phyloP scores from a whole-genome alignment of 2,888 invertebrate species.

The Caenorhabditis sp. region DNA sequence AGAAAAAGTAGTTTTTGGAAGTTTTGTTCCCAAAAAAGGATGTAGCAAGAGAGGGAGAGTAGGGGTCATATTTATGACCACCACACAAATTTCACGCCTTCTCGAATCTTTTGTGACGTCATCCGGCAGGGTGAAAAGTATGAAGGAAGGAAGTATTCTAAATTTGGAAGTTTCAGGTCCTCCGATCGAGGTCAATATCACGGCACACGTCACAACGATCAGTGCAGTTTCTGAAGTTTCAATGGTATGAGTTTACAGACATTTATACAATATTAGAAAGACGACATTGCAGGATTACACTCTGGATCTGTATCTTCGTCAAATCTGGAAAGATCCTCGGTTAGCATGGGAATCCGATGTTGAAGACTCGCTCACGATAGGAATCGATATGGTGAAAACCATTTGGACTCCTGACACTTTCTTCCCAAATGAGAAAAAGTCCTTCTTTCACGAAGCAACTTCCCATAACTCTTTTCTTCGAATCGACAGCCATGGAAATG shows the following conservation, averaged over 20 bases:
- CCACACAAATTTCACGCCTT: slow-evolving; percentile 31
- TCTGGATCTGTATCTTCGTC: slow-evolving; percentile 82
- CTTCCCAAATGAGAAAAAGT: slow-evolving; percentile 83
- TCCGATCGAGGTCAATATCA: slow-evolving; percentile 83
- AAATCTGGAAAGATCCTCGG: slow-evolving; percentile 82
- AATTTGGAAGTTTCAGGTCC: slow-evolving; percentile 74
- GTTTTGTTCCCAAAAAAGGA: slow-evolving; percentile 55
- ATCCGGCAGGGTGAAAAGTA: neutral
- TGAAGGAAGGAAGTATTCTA: slow-evolving; percentile 3
- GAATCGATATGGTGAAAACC: slow-evolving; percentile 82
- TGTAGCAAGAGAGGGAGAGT: slow-evolving; percentile 35
- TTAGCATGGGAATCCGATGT: slow-evolving; percentile 75
- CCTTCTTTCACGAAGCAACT: slow-evolving; percentile 83
- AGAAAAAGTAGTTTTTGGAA: slow-evolving; percentile 34
- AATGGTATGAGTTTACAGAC: slow-evolving; percentile 75
- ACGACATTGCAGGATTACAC: slow-evolving; percentile 81
- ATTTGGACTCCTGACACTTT: slow-evolving; percentile 83
- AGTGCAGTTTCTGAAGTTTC: slow-evolving; percentile 83
- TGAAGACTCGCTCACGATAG: slow-evolving; percentile 69
- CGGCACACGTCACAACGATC: slow-evolving; percentile 82
- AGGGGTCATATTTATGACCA: slow-evolving; percentile 46
- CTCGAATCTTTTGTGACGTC: slow-evolving; percentile 32
- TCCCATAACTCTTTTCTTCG: slow-evolving; percentile 83
- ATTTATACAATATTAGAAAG: neutral
- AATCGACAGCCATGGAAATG: slow-evolving; percentile 82